Evolutionary conservation across 2,888 invertebrate genomes (phyloP).

Genomic region (Amblyjoppa fuscipennis): DNA sequence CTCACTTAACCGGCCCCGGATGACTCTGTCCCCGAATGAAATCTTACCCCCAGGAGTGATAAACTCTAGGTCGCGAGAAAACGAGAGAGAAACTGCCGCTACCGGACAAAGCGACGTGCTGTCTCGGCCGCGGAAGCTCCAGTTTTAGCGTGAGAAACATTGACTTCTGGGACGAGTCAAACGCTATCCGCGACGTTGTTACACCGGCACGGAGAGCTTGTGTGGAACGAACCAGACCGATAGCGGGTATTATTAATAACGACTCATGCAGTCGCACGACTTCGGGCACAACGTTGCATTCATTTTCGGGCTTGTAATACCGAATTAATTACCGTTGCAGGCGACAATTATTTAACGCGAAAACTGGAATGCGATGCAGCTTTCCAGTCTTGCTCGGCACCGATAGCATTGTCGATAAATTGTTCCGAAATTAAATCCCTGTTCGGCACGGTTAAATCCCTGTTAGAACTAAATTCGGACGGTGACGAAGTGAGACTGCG

Average conservation of each 20-base stretch:
- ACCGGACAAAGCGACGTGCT: slow-evolving; percentile 23
- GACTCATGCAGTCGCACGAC: background rate
- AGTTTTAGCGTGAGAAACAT: slow-evolving; percentile 14
- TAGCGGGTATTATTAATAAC: background rate
- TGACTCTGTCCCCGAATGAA: slow-evolving; percentile 50
- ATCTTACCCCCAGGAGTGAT: slow-evolving; percentile 64
- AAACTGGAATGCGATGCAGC: background rate
- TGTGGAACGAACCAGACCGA: no score
- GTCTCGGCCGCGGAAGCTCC: background rate
- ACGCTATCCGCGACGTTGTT: no score
- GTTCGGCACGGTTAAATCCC: no score
- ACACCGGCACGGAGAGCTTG: no score
- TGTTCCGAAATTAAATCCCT: background rate
- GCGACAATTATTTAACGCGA: background rate
- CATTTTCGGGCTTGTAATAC: background rate
- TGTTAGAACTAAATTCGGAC: background rate
- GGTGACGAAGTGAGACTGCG: background rate
- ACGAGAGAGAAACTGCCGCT: slow-evolving; percentile 5
- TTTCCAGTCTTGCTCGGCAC: background rate
- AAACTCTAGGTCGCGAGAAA: slow-evolving; percentile 49
- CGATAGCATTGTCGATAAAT: background rate
- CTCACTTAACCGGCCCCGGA: background rate
- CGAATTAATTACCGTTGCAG: background rate
- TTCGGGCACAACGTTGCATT: background rate
- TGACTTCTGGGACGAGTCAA: no score